A percentile compares a stretch with the other conserved stretches of the same genome.
phyloP scores from a whole-genome alignment of 2,113 vertebrate genomes.

The Sminthopsis crassicaudata region DNA sequence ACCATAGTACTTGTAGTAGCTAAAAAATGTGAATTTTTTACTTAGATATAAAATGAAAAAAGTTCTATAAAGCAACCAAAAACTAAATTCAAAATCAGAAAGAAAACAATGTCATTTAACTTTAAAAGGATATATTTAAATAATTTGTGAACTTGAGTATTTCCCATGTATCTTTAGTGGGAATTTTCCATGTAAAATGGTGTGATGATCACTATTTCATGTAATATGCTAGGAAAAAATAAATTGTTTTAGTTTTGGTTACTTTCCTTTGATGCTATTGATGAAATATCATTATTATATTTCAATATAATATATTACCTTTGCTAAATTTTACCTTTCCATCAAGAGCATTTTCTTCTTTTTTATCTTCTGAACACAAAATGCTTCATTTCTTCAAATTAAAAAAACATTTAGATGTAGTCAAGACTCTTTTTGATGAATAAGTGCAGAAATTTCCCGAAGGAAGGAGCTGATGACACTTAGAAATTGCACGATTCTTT shows the following conservation, averaged over 20 bases:
- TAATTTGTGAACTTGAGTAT: background rate
- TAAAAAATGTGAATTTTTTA: background rate
- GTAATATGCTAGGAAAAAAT: constrained; percentile 41
- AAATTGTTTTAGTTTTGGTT: constrained; percentile 29
- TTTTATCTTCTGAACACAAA: background rate
- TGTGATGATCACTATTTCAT: constrained; percentile 22
- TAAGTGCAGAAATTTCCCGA: constrained; percentile 9
- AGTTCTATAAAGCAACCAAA: background rate
- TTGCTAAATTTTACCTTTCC: constrained; percentile 16
- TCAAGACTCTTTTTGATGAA: constrained; percentile 31
- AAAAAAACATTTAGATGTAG: background rate
- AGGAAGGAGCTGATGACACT: constrained; percentile 21
- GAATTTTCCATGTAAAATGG: constrained; percentile 13
- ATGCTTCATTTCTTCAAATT: background rate
- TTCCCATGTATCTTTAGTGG: background rate
- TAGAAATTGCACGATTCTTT: constrained; percentile 20
- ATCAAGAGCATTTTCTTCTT: constrained; percentile 44
- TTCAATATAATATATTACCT: background rate
- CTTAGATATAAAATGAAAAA: background rate
- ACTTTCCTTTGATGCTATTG: constrained; percentile 3
- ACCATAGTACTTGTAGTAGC: background rate
- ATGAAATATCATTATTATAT: constrained; percentile 44
- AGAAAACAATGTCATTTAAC: background rate
- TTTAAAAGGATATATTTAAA: background rate
- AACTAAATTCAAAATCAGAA: background rate